Percentiles rank a stretch among this genome's conserved stretches.
Evolutionary conservation across 2,888 invertebrate species (phyloP).

Genomic region (Drosophila dives): DNA sequence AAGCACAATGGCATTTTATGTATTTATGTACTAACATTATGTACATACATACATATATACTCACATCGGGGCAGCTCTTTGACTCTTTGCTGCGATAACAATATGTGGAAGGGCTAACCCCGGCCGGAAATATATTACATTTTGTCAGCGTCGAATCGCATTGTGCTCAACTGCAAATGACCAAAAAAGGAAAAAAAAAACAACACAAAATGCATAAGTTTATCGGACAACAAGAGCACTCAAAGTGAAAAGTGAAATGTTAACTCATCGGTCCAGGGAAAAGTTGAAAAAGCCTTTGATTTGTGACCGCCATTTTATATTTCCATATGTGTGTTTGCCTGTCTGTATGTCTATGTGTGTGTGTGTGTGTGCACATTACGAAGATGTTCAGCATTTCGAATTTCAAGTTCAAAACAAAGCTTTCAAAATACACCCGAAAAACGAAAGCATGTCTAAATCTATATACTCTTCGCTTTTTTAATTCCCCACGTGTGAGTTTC

Average conservation of each 20-base stretch:
- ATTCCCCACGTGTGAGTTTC: background rate
- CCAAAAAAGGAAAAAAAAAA: slow-evolving; percentile 41
- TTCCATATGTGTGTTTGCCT: background rate
- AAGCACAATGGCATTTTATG: slow-evolving; percentile 21
- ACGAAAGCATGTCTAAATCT: slow-evolving; percentile 32
- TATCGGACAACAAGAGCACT: slow-evolving; percentile 73
- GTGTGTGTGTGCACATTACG: slow-evolving; percentile 38
- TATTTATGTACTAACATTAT: background rate
- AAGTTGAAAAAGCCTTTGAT: slow-evolving; percentile 67
- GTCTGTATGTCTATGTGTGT: slow-evolving; percentile 1
- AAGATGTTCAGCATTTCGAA: slow-evolving; percentile 54
- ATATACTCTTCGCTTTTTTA: slow-evolving; percentile 31
- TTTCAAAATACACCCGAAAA: slow-evolving; percentile 46
- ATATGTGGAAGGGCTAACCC: slow-evolving; percentile 41
- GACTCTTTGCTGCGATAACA: slow-evolving; percentile 38
- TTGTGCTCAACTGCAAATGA: slow-evolving; percentile 29
- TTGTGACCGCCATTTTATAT: slow-evolving; percentile 57
- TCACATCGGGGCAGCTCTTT: slow-evolving; percentile 4
- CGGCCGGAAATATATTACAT: slow-evolving; percentile 46
- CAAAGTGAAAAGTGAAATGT: slow-evolving; percentile 71
- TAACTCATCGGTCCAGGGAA: slow-evolving; percentile 67
- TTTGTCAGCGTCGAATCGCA: slow-evolving; percentile 16
- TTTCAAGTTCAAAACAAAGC: slow-evolving; percentile 73
- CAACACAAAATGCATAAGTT: slow-evolving; percentile 36
- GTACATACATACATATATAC: background rate